Evolutionary conservation across 2,888 invertebrate genomes (phyloP).

Genomic region (Melinaea menophilus): DNA sequence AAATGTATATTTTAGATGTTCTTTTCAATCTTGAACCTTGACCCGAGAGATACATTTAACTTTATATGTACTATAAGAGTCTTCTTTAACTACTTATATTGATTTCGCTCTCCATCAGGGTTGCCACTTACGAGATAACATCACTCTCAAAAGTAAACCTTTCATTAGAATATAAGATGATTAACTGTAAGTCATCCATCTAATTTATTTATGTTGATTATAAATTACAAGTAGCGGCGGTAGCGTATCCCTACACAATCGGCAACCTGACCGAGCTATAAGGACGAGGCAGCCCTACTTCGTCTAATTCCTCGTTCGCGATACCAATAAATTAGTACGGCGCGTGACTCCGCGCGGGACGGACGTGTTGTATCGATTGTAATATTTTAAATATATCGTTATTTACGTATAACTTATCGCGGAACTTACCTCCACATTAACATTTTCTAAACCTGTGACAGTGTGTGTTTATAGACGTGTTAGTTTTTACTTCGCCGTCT

Average conservation of each 20-base stretch:
- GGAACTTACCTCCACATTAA: slow-evolving; percentile 11
- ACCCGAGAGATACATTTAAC: slow-evolving; percentile 44
- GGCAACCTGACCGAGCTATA: slow-evolving; percentile 7
- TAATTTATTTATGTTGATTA: background rate
- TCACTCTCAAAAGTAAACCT: background rate
- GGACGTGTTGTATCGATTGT: slow-evolving; percentile 40
- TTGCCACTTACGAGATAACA: slow-evolving; percentile 10
- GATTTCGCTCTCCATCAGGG: slow-evolving; percentile 65
- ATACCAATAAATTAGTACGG: slow-evolving; percentile 67
- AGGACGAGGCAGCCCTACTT: slow-evolving; percentile 21
- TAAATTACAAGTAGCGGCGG: slow-evolving; percentile 3
- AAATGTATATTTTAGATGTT: slow-evolving; percentile 33
- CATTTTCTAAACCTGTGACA: slow-evolving; percentile 23
- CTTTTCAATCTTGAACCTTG: slow-evolving; percentile 19
- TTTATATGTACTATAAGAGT: slow-evolving; percentile 36
- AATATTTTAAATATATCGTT: background rate
- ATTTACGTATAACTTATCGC: slow-evolving; percentile 20
- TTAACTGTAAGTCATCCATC: background rate
- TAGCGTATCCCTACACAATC: slow-evolving; percentile 14
- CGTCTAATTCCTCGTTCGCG: slow-evolving; percentile 52
- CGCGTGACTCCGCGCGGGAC: slow-evolving; percentile 59
- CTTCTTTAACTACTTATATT: slow-evolving; percentile 36
- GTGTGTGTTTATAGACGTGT: slow-evolving; percentile 43
- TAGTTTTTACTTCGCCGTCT: slow-evolving; percentile 34
- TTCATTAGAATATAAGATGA: slow-evolving; percentile 1